Base-by-base conservation (phyloP, 2,113 vertebrate species). In the Dolichotis patagonum region DNA sequence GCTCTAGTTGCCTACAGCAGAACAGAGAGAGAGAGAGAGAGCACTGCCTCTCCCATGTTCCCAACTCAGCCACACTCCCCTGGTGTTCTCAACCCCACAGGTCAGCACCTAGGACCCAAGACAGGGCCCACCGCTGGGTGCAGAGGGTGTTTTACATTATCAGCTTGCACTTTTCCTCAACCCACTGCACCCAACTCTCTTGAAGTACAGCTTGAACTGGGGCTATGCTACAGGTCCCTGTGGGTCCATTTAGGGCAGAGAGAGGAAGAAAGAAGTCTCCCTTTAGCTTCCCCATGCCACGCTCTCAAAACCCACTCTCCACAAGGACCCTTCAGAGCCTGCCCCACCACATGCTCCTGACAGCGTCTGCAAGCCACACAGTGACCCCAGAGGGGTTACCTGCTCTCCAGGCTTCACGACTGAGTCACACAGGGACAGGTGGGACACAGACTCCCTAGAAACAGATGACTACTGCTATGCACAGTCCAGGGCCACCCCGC, bases 371-470 rank as follows among this genome's bases (percentile, higher is more conserved):
- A 58, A n/a, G 97, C 92, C 38, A 95, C 96, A 94, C 52, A 91
- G 75, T 82, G 97, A 95, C 95, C 73, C 80, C 96, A 96, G 75
- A 90, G 86, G 85, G 60, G 96, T 95, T 90, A 82, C 84, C 73
- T 46, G 96, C 93, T 19, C 16, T 16, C 54, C 54, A 19, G 54
- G 54, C 16, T 56, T 56, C 54, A 56, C 16, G 5, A 56, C 17
- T 5, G 17, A 56, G 17, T 97, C 9, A 0, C 60, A 16, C 5
- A 0, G 85, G 96, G 98, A 97, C 92, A 95, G 94, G 95, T 73
- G 91, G 54, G 54, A 56, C 54, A 17, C 54, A 56, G 54, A 91
- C 97, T 97, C 82, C 97, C 97, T 96, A 81, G 67, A 97, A 97
- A 96, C n/a, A n/a, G n/a, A n/a, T n/a, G n/a, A n/a, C 96, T 83